Base-by-base conservation (phyloP, 2,888 invertebrate genomes). In the Tetragnatha montana region DNA sequence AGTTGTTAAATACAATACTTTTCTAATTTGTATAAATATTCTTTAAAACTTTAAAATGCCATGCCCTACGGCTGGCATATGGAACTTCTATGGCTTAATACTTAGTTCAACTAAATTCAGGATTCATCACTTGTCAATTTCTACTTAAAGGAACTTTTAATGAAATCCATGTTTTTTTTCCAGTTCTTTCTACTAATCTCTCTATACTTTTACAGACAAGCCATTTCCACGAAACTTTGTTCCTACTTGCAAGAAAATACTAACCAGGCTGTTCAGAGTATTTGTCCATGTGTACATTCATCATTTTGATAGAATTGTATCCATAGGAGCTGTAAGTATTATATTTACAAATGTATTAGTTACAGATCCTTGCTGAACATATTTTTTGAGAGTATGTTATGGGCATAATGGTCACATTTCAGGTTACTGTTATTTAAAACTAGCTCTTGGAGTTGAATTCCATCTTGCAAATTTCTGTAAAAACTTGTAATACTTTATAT, bases 281-380 rank as follows among this genome's bases (percentile, higher is more conserved):
- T 98, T 98, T 93, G 98, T 98, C 0, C 98, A 98, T 93, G 97
- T 98, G 74, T 98, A 98, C 93, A 98, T 98, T 91, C 98, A 98
- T 94, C 98, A 98, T 93, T 98, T 98, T 93, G 97, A 98, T 93
- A 95, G 97, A 92, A 95, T 98, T 91, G 96, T 97, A 47, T 95
- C 96, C 75, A 96, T 98, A 92, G 96, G 97, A 92, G 97, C 97
- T 68, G 97, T 97, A 94, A 95, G 96, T 95, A 21, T 92, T 91
- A 74, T 17, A 60, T 60, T 60, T 60, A 10, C 12, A 60, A 60
- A 60, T 14, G 14, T 1, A 60, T 60, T 60, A 4, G 60, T 35
- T 35, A 35, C 35, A 35, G 35, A 35, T 35, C 35, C 4, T 35
- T 35, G 1, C 35, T 35, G 35, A 1, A 35, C 35, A 35, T 35